Evolutionary conservation across 2,113 vertebrate species (phyloP).

Genomic region (Sebastes fasciatus): DNA sequence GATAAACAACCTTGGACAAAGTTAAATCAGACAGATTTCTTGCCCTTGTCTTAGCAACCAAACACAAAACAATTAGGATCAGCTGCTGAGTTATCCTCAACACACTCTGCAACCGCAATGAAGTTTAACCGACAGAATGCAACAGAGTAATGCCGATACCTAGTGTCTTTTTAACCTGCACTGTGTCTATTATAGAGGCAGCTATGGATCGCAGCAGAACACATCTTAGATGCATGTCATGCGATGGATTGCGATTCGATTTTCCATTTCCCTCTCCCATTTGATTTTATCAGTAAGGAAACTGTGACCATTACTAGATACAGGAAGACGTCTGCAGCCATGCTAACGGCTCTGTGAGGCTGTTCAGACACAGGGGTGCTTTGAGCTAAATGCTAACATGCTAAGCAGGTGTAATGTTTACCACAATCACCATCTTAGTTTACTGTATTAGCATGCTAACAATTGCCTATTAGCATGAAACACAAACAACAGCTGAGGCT

Average conservation of each 20-base stretch:
- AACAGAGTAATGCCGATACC: not conserved
- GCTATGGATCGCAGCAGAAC: not conserved
- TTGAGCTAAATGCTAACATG: not conserved
- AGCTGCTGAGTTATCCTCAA: not conserved
- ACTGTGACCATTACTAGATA: not conserved
- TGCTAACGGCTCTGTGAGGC: not conserved
- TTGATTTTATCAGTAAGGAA: constrained; percentile 17
- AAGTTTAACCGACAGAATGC: not conserved
- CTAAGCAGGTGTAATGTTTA: no score
- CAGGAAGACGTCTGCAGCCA: not conserved
- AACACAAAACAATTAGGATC: constrained; percentile 1
- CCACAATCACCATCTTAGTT: not conserved
- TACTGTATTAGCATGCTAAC: not conserved
- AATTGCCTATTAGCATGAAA: no score
- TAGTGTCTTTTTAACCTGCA: not conserved
- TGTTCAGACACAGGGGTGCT: not conserved
- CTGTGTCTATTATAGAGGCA: not conserved
- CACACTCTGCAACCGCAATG: not conserved
- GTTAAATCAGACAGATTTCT: not conserved
- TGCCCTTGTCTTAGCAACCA: not conserved
- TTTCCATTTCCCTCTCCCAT: not conserved
- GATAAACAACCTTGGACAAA: constrained; percentile 21
- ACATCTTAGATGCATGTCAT: constrained; percentile 3
- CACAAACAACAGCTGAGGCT: no score
- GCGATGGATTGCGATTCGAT: constrained; percentile 1